Evolutionary conservation across 1,140 invertebrate genomes (phyloP).

Genomic region (Limonius californicus): DNA sequence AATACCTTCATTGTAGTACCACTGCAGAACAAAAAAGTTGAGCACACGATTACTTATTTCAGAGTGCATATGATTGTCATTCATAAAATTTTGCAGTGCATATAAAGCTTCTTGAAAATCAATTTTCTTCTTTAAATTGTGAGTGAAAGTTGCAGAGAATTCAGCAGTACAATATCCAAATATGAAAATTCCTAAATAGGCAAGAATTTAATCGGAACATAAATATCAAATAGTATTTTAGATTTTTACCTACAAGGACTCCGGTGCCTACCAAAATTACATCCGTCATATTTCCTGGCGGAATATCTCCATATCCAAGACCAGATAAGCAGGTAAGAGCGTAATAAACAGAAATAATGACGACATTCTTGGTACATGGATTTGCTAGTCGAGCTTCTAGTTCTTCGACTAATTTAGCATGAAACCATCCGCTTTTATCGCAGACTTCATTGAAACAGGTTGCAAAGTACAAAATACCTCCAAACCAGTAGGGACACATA

Average conservation of each 20-base stretch:
- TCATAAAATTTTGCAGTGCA: constrained; percentile 49
- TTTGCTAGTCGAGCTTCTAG: constrained; percentile 37
- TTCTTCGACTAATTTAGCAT: constrained; percentile 37
- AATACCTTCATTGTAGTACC: constrained; percentile 46
- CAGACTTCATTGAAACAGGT: constrained; percentile 49
- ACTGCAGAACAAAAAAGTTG: constrained; percentile 50
- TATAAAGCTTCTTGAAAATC: constrained; percentile 50
- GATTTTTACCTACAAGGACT: too few species aligned
- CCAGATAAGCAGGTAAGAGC: constrained; percentile 44
- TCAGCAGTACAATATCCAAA: constrained; percentile 49
- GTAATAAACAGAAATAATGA: constrained; percentile 45
- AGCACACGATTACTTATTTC: constrained; percentile 48
- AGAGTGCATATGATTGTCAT: constrained; percentile 48
- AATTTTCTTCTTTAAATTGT: constrained; percentile 48
- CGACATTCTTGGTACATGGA: constrained; percentile 24
- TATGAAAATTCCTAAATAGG: constrained; percentile 38
- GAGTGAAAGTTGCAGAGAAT: constrained; percentile 48
- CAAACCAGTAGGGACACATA: constrained; percentile 49
- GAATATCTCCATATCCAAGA: constrained; percentile 48
- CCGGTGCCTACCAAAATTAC: constrained; percentile 46
- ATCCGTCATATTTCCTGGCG: constrained; percentile 46
- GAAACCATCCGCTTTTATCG: constrained; percentile 49
- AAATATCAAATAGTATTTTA: too few species aligned
- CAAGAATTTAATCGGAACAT: too few species aligned
- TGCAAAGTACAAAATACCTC: constrained; percentile 48